Conservation (phyloP, 1,140 invertebrate species). For the Hyphantria cunea region DNA sequence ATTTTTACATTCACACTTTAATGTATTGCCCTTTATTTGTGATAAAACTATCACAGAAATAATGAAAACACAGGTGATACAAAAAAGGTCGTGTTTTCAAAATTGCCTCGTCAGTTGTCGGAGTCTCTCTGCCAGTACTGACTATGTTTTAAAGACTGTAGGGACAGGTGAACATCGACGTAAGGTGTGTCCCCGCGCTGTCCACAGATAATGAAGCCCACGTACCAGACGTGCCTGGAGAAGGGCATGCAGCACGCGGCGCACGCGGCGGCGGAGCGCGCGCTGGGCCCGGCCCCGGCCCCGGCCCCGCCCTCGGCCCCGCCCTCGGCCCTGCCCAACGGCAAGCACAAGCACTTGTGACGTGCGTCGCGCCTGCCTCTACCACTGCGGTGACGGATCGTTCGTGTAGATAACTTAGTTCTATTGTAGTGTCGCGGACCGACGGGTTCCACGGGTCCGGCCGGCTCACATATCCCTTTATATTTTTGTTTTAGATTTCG, state of each 20-base stretch:
- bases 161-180: no score
- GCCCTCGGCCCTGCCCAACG: slow-evolving; percentile 73
- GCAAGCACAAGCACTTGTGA: slow-evolving; percentile 84
- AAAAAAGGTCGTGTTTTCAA: no score
- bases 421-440: neutral
- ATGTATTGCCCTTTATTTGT: no score
- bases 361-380: slow-evolving; percentile 33
- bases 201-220: slow-evolving; percentile 88
- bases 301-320: slow-evolving; percentile 16
- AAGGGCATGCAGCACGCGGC: slow-evolving; percentile 90
- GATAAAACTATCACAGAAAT: no score
- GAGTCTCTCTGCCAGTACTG: no score
- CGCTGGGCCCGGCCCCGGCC: slow-evolving; percentile 66
- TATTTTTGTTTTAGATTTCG: no score
- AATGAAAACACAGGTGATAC: no score
- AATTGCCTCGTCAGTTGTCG: no score
- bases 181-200: no score
- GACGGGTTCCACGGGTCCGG: neutral
- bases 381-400: slow-evolving; percentile 5
- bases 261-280: slow-evolving; percentile 85
- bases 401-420: slow-evolving; percentile 5
- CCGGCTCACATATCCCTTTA: neutral
- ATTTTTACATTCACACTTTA: no score
- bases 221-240: slow-evolving; percentile 89
- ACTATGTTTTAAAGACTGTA: no score